phyloP scores from a whole-genome alignment of 2,888 invertebrate species.

The Diarsia mendica region DNA sequence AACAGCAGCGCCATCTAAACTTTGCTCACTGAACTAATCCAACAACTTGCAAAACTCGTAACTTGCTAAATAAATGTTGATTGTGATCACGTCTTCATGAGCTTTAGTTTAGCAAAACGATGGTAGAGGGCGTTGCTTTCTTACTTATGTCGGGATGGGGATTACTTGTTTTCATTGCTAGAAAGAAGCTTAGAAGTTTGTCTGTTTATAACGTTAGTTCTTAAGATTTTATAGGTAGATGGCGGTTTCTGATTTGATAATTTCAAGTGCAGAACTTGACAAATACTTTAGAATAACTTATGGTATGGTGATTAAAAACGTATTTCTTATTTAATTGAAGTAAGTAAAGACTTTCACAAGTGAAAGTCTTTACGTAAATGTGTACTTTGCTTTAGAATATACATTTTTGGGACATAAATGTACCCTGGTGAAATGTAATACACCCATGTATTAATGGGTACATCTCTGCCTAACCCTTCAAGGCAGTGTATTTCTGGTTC shows the following conservation, averaged over 20 bases:
- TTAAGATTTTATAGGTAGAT: not conserved
- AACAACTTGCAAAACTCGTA: not conserved
- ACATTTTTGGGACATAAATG: no score
- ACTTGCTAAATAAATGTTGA: conserved; percentile 13
- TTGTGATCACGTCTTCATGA: not conserved
- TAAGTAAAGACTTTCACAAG: not conserved
- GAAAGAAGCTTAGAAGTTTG: not conserved
- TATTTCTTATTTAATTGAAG: not conserved
- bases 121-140: conserved; percentile 38
- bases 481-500: not conserved
- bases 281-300: no score
- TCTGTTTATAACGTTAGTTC: not conserved
- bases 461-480: no score
- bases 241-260: not conserved
- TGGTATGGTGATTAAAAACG: no score
- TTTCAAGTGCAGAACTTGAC: no score
- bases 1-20: conserved; percentile 42
- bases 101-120: not conserved
- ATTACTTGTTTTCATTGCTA: not conserved
- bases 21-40: conserved; percentile 6
- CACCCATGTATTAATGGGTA: no score
- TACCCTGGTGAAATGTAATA: no score
- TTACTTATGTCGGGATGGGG: not conserved
- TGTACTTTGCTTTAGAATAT: not conserved
- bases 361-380: not conserved